Base-by-base conservation (phyloP, 2,797 vertebrate species). In the Micropoecilia bifurca region DNA sequence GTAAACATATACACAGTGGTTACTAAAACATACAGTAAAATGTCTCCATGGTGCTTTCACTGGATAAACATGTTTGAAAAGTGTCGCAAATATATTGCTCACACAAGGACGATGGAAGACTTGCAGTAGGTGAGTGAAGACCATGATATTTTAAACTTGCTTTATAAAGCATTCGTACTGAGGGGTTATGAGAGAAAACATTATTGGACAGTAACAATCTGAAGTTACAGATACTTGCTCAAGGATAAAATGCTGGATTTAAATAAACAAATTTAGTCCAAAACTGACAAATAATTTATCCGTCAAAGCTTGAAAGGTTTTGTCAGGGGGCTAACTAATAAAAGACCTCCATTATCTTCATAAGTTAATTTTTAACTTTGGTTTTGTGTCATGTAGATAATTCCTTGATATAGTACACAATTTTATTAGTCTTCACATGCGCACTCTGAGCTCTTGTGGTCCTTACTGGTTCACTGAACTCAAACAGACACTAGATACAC, bases 351-450 rank as follows among this genome's bases (percentile, higher is more conserved):
- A 80, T 83, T 39, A 59, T 57, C 18, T 78, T 78, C 71, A 18
- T 76, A 77, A 78, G 43, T 71, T n/a, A 28, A 3, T 55, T 61
- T 71, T 28, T 78, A 83, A 77, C 13, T 83, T 33, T 33, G 71
- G 47, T 57, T 76, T 88, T 75, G 83, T 78, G 81, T 80, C 33
- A 78, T 68, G 43, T 47, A 22, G 20, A 80, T 84, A 77, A 78
- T 80, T 74, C 16, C 6, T 73, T 55, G 68, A 82, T 84, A 71
- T 81, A 83, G 76, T 55, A 18, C 66, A 76, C 47, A 80, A 85
- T 78, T 48, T 74, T 77, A 82, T 77, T 59, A 79, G 79, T 78
- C 87, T 80, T 86, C 86, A 83, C 78, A 85, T 77, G 75, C 72
- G 87, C 80, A 84, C 36, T 39, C 8, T 4, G 20, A 68, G 39